Base-by-base conservation (phyloP, 2,888 invertebrate species). In the Hypselothyrea guttata region DNA sequence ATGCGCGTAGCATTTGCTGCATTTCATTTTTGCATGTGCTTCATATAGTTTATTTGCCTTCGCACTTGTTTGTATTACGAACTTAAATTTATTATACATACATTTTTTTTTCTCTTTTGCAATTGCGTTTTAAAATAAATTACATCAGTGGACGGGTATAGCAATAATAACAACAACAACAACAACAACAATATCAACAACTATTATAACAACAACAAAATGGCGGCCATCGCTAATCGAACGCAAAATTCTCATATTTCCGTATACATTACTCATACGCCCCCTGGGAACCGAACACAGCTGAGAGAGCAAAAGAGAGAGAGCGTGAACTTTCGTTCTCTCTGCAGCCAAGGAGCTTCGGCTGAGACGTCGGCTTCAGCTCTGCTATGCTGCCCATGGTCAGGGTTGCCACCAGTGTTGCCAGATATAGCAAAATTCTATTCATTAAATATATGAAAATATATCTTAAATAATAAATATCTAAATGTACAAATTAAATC, bases 61-160 rank as follows among this genome's bases (percentile, higher is more conserved):
- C 42, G 53, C 38, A 38, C 69, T 44, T 46, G 49, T 69, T 37
- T 59, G 47, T 63, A 66, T 74, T 71, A 59, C 58, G 51, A 68
- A 58, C 75, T 68, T 71, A 55, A 22, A 47, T 40, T 30, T 42
- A 53, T 35, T 41, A 44, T 41, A 42, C 15, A 30, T n/a, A n/a
- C n/a, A n/a, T n/a, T n/a, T 35, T 15, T 11, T 15, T 12, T 37
- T 30, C 4, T 53, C 12, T 69, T 75, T 60, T 61, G 65, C 64
- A 77, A 81, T 84, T 84, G 82, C 84, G 78, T 84, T 84, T 71
- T 61, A 77, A 75, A 84, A 71, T 79, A 72, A 65, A 76, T 83
- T 79, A 83, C 81, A 77, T 64, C 81, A 79, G 61, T 57, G 48
- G 28, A 38, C 12, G 41, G 35, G 37, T 28, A 41, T 46, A 42